Evolutionary conservation across 2,888 invertebrate species (phyloP), one percentile per base, ranked within the genome.

Genomic region (Thecophora atra): DNA sequence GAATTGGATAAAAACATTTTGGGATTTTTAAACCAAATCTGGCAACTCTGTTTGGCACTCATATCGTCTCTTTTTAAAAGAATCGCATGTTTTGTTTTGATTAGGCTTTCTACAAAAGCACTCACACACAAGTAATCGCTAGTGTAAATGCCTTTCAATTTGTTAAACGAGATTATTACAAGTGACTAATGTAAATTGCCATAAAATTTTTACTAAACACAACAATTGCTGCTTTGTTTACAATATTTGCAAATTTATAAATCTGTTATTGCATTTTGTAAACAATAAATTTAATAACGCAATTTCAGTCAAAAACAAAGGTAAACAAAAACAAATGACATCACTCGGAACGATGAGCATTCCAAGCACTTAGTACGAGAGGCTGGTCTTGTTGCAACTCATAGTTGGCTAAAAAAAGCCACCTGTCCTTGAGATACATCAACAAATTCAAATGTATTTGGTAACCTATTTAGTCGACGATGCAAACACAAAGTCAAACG

Each of bases 21-120:
- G n/a, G n/a, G n/a, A n/a, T n/a, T n/a, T n/a, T n/a, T n/a, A 44
- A 44, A 44, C 44, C 44, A 44, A 44, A 44, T 44, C n/a, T n/a
- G n/a, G 5, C 44, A 21, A 3, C 24, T 58, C 37, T 67, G 37
- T 24, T 1, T 54, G 15, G 52, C 37, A 19, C 37, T 67, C 42
- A 47, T 26, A 17, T 26, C 77, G 76, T 80, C 84, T 81, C 82
- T 74, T 76, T 84, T 81, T 77, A 70, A 60, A 83, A 83, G 83
- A 84, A 84, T 84, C 85, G 81, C 79, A 84, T 80, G 85, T 81
- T 82, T 81, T 81, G 78, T 79, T 81, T 78, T 79, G 80, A 2
- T 17, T 47, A 5, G 47, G 4, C 47, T 47, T 47, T 47, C n/a
- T 26, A 15, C 21, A 56, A n/a, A n/a, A n/a, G n/a, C n/a, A n/a